Base-by-base conservation (phyloP, 1,140 invertebrate species). In the Polyergus mexicanus region DNA sequence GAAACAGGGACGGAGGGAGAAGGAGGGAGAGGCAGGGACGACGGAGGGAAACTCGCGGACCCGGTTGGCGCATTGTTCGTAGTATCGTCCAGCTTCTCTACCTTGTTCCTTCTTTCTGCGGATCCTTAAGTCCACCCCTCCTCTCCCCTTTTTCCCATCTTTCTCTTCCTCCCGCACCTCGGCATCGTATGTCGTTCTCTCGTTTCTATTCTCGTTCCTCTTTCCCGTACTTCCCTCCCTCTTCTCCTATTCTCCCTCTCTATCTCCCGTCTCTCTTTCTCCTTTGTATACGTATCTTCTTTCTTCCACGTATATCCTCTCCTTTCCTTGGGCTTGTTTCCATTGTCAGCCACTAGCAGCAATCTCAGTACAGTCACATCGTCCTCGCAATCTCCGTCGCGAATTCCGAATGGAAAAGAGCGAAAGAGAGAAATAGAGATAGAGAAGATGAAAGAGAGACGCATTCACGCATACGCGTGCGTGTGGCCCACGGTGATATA, bases 381-480 rank as follows among this genome's bases (percentile, higher is more conserved):
- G 78, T 76, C 58, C 58, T 62, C 74, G 74, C 77, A 62, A 66
- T 60, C 71, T 66, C 54, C 25, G 62, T 22, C 22, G 63, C 25
- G 60, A 86, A 74, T 75, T 63, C 32, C 60, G 44, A 76, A 65
- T 19, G 47, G 35, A 25, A 72, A 80, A 65, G 75, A 72, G 41
- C 71, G 54, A 85, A 62, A 47, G 65, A 81, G 65, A 85, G 56
- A 65, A 41, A 62, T 4, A 28, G 47, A 28, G 38, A 28, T 4
- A 32, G 22, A 28, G 22, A 35, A 38, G 41, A 71, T 25, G 76
- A 32, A 56, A 47, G 47, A 75, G 65, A n/a, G 60, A 72, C 58
- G 28, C 87, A 89, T 75, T 76, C 85, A 92, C 90, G 92, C 92
- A 94, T 83, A 89, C 89, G 92, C 91, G 92, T 89, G 92, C 92